Base-by-base conservation (phyloP, 2,888 invertebrate species). In the Falcaria lacertinaria region DNA sequence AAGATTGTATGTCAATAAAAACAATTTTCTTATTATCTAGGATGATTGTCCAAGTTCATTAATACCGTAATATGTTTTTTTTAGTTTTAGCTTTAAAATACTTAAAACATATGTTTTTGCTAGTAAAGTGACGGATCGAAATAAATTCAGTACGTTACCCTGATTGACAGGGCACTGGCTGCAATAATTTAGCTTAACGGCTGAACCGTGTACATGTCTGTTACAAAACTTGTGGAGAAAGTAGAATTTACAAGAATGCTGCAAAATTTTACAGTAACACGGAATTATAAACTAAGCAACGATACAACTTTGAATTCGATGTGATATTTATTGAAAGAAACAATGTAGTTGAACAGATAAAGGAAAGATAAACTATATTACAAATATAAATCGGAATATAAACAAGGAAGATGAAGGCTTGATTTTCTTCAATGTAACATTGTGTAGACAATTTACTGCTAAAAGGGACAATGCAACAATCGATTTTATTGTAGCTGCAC, bases 391-490 rank as follows among this genome's bases (percentile, higher is more conserved):
- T 35, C 42, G 45, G 46, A 50, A 50, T 44, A 48, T 50, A 47
- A 54, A 48, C 47, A 44, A 52, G 49, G 45, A 25, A 17, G 37
- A 36, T 22, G 36, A 22, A 37, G 37, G 22, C 8, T 33, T 25
- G 22, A 37, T 39, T 49, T 54, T 54, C 57, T 57, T 50, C 57
- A 69, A 57, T 60, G 54, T 57, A 55, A 52, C 63, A 60, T 59
- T 59, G 58, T 59, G 48, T 37, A 33, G 43, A 60, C 54, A 63
- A 72, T 71, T 73, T 75, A 78, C 65, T 45, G 55, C 56, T 59
- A 43, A 48, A 67, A 69, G 68, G 60, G 73, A 76, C 74, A 78
- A 64, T 69, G 69, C 63, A 62, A 60, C 66, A 69, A 76, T 79
- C 71, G 68, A 74, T 75, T 68, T 65, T 74, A 74, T 72, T 73